Conservation (phyloP, 2,113 vertebrate genomes). For the Megaceryle maxima region DNA sequence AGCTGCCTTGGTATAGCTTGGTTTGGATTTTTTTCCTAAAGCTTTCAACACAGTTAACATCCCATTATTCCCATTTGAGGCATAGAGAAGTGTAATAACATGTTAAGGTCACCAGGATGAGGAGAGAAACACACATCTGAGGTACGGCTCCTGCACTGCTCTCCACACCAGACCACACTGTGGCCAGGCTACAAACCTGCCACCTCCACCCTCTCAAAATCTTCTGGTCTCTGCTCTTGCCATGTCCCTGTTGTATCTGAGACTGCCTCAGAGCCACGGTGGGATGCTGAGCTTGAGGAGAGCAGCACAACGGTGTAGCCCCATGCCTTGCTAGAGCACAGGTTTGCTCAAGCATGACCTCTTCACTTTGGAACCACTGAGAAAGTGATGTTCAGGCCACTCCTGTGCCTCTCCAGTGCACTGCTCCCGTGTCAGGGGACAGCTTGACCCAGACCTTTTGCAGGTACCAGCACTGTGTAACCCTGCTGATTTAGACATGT, state of each 20-base stretch:
- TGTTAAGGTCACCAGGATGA: background rate
- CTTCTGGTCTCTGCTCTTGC: background rate
- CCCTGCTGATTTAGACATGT: background rate
- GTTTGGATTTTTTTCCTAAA: background rate
- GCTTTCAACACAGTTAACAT: background rate
- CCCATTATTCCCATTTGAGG: background rate
- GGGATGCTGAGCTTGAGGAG: background rate
- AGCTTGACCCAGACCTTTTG: background rate
- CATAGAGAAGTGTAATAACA: background rate
- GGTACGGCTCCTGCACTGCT: background rate
- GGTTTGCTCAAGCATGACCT: background rate
- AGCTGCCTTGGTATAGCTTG: background rate
- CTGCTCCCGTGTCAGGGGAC: background rate
- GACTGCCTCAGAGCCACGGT: background rate
- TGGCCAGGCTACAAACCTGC: background rate
- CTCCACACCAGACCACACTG: background rate
- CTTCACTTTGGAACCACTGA: background rate
- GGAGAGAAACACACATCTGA: background rate
- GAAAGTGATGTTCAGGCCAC: background rate
- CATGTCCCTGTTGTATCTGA: too few relatives aligned
- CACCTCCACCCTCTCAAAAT: too few relatives aligned
- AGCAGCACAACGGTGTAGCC: accelerated
- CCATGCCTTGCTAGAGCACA: accelerated
- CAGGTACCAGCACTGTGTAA: background rate
- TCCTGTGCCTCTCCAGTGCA: background rate